Base-by-base conservation (phyloP, 2,888 invertebrate species). In the Reticulitermes lucifugus region DNA sequence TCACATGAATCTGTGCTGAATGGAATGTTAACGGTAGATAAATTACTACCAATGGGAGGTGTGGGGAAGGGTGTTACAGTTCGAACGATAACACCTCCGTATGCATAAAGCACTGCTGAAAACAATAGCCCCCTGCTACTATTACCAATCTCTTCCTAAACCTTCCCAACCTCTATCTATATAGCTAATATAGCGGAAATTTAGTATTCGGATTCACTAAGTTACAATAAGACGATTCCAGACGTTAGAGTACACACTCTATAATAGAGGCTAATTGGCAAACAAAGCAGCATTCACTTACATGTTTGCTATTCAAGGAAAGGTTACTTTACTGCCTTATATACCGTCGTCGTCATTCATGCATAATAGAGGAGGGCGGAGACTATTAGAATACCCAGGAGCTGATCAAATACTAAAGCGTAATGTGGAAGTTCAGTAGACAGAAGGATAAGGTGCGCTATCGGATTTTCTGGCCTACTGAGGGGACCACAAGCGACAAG, bases 241-340 rank as follows among this genome's bases (percentile, higher is more conserved):
- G 60, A 55, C 29, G 80, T 60, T 60, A 60, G 59, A 35, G 70
- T 79, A 51, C 51, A 79, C 79, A 51, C 79, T n/a, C 81, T 60
- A 84, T 84, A 84, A 84, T 79, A 41, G 75, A 25, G 79, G 60
- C 77, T 84, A 84, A 84, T 84, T 84, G 84, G 84, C 75, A 84
- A 84, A 84, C 84, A 84, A 84, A 79, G 84, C 55, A n/a, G 59
- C 60, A 84, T 84, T 75, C 75, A 84, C 84, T 81, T 81, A 81
- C 81, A 81, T 81, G 81, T 70, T 81, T 65, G 65, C 81, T 81
- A 81, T 81, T 81, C 81, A 70, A 79, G 79, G 79, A 79, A 43
- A 80, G 81, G 70, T 41, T 81, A 81, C 70, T 70, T 81, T 81
- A 81, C 81, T 60, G 60, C 55, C 60, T 81, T 65, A 65, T 35